phyloP scores from a whole-genome alignment of 2,888 invertebrate species.

The Tiphia femorata region DNA sequence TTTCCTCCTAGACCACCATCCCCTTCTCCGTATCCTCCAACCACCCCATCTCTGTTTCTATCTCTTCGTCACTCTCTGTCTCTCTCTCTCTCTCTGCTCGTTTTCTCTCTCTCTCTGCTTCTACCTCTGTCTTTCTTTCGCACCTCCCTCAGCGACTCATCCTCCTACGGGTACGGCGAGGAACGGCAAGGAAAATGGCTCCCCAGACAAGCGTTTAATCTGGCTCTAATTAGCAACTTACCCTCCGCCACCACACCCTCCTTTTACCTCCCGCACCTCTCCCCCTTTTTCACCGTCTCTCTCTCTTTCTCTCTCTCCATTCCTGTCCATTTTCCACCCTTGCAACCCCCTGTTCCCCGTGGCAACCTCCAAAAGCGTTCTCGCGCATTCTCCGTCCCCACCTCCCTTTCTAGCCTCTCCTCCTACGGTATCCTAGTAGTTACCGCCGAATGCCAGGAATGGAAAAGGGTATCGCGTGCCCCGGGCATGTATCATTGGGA shows the following conservation, averaged over 20 bases:
- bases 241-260: conserved; percentile 65
- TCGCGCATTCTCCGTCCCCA: not conserved
- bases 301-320: not conserved
- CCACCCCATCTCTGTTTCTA: conserved; percentile 18
- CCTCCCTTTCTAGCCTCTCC: not conserved
- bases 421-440: too few relatives aligned
- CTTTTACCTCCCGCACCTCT: not conserved
- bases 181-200: conserved; percentile 70
- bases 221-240: conserved; percentile 75
- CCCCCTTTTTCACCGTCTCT: not conserved
- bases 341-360: not conserved
- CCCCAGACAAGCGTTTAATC: conserved; percentile 76
- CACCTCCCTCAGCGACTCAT: too few relatives aligned
- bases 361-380: too few relatives aligned
- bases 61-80: too few relatives aligned
- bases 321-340: not conserved
- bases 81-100: too few relatives aligned
- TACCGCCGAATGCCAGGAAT: too few relatives aligned
- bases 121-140: too few relatives aligned
- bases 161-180: conserved; percentile 38
- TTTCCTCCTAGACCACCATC: not conserved
- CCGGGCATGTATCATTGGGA: too few relatives aligned
- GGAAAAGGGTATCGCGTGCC: too few relatives aligned
- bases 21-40: too few relatives aligned
- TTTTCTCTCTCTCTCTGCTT: too few relatives aligned